Conservation (phyloP, 2,888 invertebrate species). For the Ennomos erosarius region DNA sequence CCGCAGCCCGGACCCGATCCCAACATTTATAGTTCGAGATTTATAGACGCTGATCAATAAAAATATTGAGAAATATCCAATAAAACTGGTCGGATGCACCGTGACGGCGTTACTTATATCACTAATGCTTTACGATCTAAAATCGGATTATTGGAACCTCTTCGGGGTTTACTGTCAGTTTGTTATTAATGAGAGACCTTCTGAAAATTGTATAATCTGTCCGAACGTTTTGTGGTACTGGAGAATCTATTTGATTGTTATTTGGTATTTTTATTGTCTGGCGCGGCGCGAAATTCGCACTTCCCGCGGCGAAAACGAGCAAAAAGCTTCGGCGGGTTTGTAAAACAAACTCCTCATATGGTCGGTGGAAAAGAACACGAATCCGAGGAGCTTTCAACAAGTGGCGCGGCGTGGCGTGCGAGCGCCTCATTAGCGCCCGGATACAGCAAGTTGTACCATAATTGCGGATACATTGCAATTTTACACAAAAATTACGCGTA, state of each 20-base stretch:
- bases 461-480: conserved; percentile 46
- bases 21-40: conserved; percentile 61
- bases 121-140: conserved; percentile 60
- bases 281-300: conserved; percentile 66
- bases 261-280: conserved; percentile 54
- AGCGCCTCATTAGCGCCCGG: conserved; percentile 48
- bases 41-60: conserved; percentile 71
- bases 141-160: conserved; percentile 61
- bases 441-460: conserved; percentile 49
- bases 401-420: conserved; percentile 48
- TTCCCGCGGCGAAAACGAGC: conserved; percentile 55
- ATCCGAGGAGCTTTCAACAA: conserved; percentile 52
- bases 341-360: conserved; percentile 59
- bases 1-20: conserved; percentile 50
- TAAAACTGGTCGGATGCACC: conserved; percentile 59
- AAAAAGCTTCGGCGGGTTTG: conserved; percentile 60
- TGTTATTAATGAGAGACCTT: conserved; percentile 47
- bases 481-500: conserved; percentile 37
- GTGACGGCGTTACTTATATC: conserved; percentile 50
- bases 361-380: conserved; percentile 49
- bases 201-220: conserved; percentile 43
- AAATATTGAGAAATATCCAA: conserved; percentile 64
- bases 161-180: conserved; percentile 54
- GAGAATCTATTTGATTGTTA: conserved; percentile 46
- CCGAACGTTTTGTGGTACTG: conserved; percentile 37